phyloP scores from a whole-genome alignment of 2,888 invertebrate species.

The Trachelus troglodyta region DNA sequence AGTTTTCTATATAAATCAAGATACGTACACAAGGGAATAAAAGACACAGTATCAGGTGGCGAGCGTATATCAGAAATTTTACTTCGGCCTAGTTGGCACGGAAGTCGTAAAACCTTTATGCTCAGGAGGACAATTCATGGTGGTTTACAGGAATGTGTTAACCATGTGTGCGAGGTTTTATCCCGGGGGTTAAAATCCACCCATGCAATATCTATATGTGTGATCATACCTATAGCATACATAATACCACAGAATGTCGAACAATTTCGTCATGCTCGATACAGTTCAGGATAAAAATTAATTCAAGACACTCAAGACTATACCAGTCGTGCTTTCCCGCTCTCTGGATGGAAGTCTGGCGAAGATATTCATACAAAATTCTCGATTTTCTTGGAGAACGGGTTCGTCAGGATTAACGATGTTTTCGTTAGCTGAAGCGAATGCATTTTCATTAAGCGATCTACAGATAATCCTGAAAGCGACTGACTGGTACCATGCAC shows the following conservation, averaged over 20 bases:
- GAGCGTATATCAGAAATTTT: conserved; percentile 10
- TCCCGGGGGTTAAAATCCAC: background rate
- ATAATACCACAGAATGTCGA: background rate
- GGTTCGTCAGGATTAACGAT: background rate
- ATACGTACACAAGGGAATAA: conserved; percentile 3
- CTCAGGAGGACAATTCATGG: conserved; percentile 7
- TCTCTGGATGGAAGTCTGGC: background rate
- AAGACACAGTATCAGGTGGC: conserved; percentile 8
- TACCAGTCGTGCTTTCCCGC: background rate
- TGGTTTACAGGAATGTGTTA: conserved; percentile 6
- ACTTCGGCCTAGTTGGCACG: conserved; percentile 10
- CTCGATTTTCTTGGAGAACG: background rate
- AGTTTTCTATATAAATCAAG: conserved; percentile 1
- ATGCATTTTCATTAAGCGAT: background rate
- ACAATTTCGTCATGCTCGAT: background rate
- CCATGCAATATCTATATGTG: background rate
- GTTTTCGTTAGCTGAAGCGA: background rate
- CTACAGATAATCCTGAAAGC: background rate
- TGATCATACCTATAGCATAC: background rate
- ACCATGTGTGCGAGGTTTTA: background rate
- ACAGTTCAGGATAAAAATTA: background rate
- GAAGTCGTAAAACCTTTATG: conserved; percentile 9
- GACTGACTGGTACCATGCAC: background rate
- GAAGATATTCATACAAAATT: background rate
- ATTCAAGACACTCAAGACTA: background rate